A percentile compares a stretch with the other conserved stretches of the same genome.
Evolutionary conservation across 53 echinoderm and acorn worm genomes (phyloP).

Genomic region (Arbacia lixula): DNA sequence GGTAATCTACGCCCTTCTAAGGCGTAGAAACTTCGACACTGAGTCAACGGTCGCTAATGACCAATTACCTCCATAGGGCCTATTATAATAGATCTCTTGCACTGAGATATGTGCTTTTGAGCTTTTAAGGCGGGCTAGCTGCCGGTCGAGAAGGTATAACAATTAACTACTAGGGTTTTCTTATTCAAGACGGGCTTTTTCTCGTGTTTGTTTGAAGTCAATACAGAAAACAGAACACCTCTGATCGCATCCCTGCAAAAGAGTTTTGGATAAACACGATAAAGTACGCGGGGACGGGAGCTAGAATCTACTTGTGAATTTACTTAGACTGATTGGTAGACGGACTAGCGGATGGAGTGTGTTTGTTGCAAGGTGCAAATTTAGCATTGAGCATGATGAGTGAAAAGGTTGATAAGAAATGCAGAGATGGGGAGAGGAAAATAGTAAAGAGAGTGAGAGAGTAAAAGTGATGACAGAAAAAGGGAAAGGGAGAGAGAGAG

Average conservation of each 20-base stretch:
- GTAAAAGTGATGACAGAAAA: not conserved
- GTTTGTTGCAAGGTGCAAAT: too few species aligned
- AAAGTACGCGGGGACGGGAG: too few species aligned
- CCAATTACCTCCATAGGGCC: conserved; percentile 12
- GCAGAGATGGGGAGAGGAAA: not conserved
- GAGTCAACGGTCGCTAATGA: conserved; percentile 4
- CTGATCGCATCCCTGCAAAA: not conserved
- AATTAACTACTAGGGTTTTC: not conserved
- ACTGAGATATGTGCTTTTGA: not conserved
- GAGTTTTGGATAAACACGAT: too few species aligned
- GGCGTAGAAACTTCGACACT: not conserved
- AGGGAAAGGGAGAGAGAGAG: not conserved
- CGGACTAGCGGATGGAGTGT: too few species aligned
- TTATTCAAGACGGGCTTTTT: not conserved
- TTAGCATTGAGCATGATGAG: not conserved
- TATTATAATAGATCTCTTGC: too few species aligned
- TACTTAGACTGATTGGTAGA: too few species aligned
- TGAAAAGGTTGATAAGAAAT: not conserved
- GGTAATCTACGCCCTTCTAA: not conserved
- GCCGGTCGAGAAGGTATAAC: conserved; percentile 1
- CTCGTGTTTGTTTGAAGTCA: conserved; percentile 20
- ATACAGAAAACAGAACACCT: conserved; percentile 3
- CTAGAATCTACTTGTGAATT: too few species aligned
- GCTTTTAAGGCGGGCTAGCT: not conserved
- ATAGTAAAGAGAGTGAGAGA: not conserved